phyloP scores from a whole-genome alignment of 1,140 invertebrate species.

The Sitodiplosis mosellana region DNA sequence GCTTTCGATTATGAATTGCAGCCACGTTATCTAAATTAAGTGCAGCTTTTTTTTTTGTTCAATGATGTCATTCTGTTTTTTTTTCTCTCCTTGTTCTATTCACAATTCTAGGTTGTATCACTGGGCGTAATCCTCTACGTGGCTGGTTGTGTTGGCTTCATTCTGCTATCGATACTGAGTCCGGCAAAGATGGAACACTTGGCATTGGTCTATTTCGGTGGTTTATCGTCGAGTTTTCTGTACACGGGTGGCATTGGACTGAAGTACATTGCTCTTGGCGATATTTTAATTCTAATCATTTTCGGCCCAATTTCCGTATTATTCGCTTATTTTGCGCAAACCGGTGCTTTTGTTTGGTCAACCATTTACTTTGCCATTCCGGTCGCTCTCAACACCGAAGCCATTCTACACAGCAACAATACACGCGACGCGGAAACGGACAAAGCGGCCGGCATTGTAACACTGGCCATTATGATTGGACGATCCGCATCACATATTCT shows the following conservation, averaged over 20 bases:
- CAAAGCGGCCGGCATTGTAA: constrained; percentile 71
- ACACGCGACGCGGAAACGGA: constrained; percentile 77
- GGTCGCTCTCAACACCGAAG: constrained; percentile 82
- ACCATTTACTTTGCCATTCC: constrained; percentile 87
- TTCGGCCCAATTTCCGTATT: constrained; percentile 90
- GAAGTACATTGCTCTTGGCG: constrained; percentile 83
- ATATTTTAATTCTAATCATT: constrained; percentile 76
- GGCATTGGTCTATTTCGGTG: constrained; percentile 86
- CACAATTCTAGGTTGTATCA: constrained; percentile 40
- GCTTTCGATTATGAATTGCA: background rate
- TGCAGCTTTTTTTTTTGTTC: background rate
- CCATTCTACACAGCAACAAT: constrained; percentile 88
- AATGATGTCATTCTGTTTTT: background rate
- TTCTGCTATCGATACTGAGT: constrained; percentile 57
- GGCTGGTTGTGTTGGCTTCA: constrained; percentile 74
- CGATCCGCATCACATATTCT: constrained; percentile 76
- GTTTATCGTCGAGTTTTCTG: constrained; percentile 84
- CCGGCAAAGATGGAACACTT: constrained; percentile 86
- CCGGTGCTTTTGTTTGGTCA: constrained; percentile 64
- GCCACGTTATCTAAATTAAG: too few relatives aligned
- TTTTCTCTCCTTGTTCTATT: background rate
- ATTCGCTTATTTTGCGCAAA: constrained; percentile 83
- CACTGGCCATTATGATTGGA: constrained; percentile 83
- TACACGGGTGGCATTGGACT: constrained; percentile 86
- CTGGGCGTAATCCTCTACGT: constrained; percentile 75